Base-by-base conservation (phyloP, 2,113 vertebrate species). In the Camelus dromedarius region DNA sequence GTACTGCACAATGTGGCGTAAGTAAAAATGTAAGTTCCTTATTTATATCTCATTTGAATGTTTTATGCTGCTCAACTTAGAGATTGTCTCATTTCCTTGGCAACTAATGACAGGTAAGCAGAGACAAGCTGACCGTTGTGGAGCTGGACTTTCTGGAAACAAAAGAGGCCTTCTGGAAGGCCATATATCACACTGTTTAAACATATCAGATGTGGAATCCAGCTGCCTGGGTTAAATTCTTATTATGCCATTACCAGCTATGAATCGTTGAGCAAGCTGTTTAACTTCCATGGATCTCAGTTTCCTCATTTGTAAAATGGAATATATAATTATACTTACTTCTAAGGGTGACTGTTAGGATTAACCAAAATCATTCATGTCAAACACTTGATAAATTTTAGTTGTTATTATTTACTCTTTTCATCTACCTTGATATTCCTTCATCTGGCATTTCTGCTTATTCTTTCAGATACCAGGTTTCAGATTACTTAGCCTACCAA, bases 141-240 rank as follows among this genome's bases (percentile, higher is more conserved):
- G 54, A 64, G 8, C 8, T 85, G 48, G 69, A 80, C 75, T 90
- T 54, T 89, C 50, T 38, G 38, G 83, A 84, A 83, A 80, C 70
- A 87, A 69, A 95, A 83, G 38, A 92, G 8, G n/a, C 32, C 64
- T 83, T 62, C 50, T 83, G 15, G 50, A 91, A 92, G n/a, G 28
- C 32, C 48, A 35, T 54, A 26, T 64, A 80, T 73, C 80, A 88
- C 70, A 76, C 7, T 54, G 6, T 67, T 92, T 92, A 96, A 82
- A 70, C 20, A 70, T 75, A 20, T 95, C 70, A 56, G 52, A 81
- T 88, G 22, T 96, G 64, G 64, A 97, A 67, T 48, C 22, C 69
- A 96, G 30, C 5, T 46, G 28, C 54, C 30, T 96, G 38, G 15
- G 52, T 95, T 96, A 89, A 93, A 93, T 95, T 97, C 42, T 87